A percentile compares a stretch with the other conserved stretches of the same genome.
These are phyloP conservation scores for Elephas maximus DNA, from an alignment of 2,113 vertebrate species.

Conservation along the genomic window DNA sequence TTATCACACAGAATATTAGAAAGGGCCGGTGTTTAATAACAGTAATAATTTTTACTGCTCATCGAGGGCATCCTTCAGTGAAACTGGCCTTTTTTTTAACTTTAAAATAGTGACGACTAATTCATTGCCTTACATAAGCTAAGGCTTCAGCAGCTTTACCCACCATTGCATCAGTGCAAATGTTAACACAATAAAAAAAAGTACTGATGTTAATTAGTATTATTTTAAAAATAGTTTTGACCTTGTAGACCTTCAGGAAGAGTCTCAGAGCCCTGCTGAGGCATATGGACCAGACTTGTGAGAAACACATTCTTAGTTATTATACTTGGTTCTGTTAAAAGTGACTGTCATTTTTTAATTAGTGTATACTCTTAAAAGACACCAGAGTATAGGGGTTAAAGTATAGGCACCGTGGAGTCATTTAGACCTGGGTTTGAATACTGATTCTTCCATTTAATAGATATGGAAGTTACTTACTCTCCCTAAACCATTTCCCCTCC, in stretches of 20 bases:
- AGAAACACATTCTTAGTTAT: neutral
- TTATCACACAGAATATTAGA: slow-evolving; percentile 57
- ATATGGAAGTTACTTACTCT: slow-evolving; percentile 19
- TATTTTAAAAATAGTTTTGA: slow-evolving; percentile 28
- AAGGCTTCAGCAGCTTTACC: slow-evolving; percentile 32
- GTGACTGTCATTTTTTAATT: slow-evolving; percentile 45
- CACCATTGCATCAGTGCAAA: neutral
- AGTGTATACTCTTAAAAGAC: neutral
- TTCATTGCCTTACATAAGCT: slow-evolving; percentile 37
- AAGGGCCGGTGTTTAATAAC: slow-evolving; percentile 46
- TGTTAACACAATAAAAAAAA: neutral
- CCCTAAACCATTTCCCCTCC: neutral
- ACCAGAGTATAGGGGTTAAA: slow-evolving; percentile 1
- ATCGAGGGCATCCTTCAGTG: slow-evolving; percentile 52
- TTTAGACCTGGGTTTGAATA: neutral
- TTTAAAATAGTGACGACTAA: neutral
- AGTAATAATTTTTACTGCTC: slow-evolving; percentile 11
- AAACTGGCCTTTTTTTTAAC: neutral
- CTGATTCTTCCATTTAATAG: slow-evolving; percentile 14
- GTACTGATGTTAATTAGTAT: neutral
- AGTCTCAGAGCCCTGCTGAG: neutral
- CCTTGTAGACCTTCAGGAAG: neutral
- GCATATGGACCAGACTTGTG: neutral
- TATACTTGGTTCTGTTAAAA: slow-evolving; percentile 27
- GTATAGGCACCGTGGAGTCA: neutral